Base-by-base conservation (phyloP, 2,797 vertebrate genomes). In the Corythornis leucogaster region DNA sequence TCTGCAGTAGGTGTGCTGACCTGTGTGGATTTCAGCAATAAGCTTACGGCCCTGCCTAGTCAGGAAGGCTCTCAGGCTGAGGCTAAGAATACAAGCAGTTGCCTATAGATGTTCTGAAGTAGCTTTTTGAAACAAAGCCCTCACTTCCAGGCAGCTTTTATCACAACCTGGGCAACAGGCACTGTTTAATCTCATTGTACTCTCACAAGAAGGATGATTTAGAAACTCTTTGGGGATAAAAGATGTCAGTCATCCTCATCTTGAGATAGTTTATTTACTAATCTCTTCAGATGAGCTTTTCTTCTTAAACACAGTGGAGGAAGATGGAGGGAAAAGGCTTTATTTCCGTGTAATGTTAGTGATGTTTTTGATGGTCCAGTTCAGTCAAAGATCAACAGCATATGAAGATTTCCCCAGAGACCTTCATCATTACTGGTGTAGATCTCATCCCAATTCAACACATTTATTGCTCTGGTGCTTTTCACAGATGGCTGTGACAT, bases 401-500 rank as follows among this genome's bases (percentile, higher is more conserved):
- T 67, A 84, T 54, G 55, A 86, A 88, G 35, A 91, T 93, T 95
- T 95, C 94, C 92, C 58, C n/a, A 40, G 40, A 94, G 89, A 87
- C 58, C 15, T 75, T 83, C 21, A 8, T 77, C 9, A 0, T 91
- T 94, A 92, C 85, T 92, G 88, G 69, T 83, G 58, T 91, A 93
- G 84, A 79, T 88, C 94, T 92, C 86, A 92, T 94, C 93, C 85
- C 80, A 93, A 71, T 94, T 92, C 88, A 62, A 92, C 85, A 93
- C 75, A 85, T 93, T 93, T 92, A 95, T 89, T 76, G 75, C 58
- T 84, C 71, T 84, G 46, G 74, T 9, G n/a, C 35, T 80, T 91
- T 86, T 94, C 62, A 84, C 84, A 90, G 93, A 77, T 79, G 88
- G 75, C 69, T 90, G 89, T 87, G 91, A 93, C 89, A 93, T 69